Conservation (phyloP, 2,888 invertebrate species). For the Bombylius major region DNA sequence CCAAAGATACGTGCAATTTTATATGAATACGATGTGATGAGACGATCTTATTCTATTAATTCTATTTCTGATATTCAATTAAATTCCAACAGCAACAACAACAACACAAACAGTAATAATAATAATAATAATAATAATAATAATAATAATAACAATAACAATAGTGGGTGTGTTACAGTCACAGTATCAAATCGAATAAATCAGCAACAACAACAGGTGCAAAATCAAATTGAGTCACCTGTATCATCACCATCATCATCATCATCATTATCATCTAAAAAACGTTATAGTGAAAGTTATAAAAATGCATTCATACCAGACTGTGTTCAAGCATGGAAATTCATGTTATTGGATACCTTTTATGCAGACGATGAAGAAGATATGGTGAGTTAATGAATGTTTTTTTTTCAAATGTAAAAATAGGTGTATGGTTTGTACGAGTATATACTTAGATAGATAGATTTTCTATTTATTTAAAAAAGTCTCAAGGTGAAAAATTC, state of each 20-base stretch:
- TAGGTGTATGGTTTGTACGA: no score
- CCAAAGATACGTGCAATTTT: slow-evolving; percentile 31
- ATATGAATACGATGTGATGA: slow-evolving; percentile 27
- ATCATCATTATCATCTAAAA: neutral
- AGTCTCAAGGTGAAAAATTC: no score
- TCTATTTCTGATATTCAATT: no score
- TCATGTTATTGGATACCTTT: slow-evolving; percentile 27
- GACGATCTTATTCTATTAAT: no score
- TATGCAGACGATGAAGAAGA: slow-evolving; percentile 37
- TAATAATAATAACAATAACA: neutral
- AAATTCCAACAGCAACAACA: no score
- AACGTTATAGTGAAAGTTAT: neutral
- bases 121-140: no score
- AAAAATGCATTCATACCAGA: slow-evolving; percentile 15
- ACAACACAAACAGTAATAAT: no score
- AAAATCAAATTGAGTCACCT: neutral
- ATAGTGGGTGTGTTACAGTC: slow-evolving; percentile 1
- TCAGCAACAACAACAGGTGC: neutral
- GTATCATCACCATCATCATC: neutral
- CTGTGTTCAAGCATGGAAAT: slow-evolving; percentile 34
- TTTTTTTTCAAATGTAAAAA: neutral
- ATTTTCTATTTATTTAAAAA: no score
- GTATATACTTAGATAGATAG: no score
- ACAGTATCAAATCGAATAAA: neutral
- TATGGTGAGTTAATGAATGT: slow-evolving; percentile 26